Evolutionary conservation across 2,888 invertebrate genomes (phyloP).

Genomic region (Eretmocerus hayati): DNA sequence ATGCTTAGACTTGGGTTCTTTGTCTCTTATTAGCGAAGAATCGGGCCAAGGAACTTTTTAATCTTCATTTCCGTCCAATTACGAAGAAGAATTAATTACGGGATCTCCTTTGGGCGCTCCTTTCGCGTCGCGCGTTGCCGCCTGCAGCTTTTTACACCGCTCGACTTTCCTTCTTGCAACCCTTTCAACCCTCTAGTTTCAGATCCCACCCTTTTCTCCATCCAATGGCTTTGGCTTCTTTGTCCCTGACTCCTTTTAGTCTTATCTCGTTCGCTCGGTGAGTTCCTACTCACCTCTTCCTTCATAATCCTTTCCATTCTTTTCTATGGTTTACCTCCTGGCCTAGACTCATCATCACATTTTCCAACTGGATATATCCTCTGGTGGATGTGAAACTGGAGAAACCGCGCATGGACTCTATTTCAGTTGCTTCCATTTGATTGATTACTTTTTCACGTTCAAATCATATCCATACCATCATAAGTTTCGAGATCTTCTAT

Average conservation of each 20-base stretch:
- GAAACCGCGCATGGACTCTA: no score
- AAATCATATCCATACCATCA: no score
- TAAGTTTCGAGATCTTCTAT: no score
- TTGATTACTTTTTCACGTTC: no score
- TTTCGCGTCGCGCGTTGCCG: conserved; percentile 6
- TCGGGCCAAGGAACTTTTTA: conserved; percentile 38
- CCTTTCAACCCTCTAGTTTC: background rate
- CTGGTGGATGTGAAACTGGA: no score
- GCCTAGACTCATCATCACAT: no score
- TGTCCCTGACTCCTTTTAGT: background rate
- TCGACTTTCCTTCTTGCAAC: background rate
- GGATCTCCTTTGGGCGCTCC: conserved; percentile 24
- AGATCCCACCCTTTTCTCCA: background rate
- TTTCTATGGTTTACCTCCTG: no score
- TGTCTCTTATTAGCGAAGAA: conserved; percentile 34
- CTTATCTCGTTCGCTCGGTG: conserved; percentile 1
- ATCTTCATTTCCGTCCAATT: conserved; percentile 44
- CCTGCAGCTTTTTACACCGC: conserved; percentile 5
- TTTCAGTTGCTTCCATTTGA: no score
- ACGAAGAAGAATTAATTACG: conserved; percentile 39
- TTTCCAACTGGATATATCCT: no score
- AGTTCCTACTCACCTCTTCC: conserved; percentile 4
- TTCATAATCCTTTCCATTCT: no score
- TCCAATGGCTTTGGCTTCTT: background rate
- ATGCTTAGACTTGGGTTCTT: no score